Evolutionary conservation across 1,140 invertebrate species (phyloP), one percentile per base, ranked within the genome.

Genomic region (Drosophila lini): DNA sequence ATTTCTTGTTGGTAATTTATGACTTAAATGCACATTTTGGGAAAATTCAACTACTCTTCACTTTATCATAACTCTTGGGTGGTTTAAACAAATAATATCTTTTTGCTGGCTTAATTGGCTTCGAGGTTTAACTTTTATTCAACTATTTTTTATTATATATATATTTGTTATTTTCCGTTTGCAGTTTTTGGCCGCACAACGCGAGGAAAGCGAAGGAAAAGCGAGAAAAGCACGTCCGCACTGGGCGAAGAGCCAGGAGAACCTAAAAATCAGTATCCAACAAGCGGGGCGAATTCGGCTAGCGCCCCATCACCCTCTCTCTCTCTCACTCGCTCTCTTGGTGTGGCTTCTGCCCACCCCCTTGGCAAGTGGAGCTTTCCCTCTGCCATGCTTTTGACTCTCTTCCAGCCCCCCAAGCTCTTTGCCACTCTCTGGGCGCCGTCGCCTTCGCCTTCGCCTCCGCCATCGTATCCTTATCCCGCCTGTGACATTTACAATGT

Each of bases 241-340:
- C 84, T 80, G 83, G 85, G 71, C 83, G 71, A 84, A 67, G 62
- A 74, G 84, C 85, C 80, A 88, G 84, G 64, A 89, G 81, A 89
- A 88, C 80, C 84, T 88, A 48, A 89, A 88, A 88, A 78, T 89
- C 84, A 84, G 84, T 88, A 89, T 78, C 79, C 77, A 67, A 41
- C 68, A 13, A 41, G 67, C 65, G 65, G 68, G 68, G 68, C 68
- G 68, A 71, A 58, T 70, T 40, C 11, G 19, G 31, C 32, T 25
- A 38, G 50, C 50, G 16, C 50, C 19, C 50, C 22, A 15, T 19
- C 47, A 38, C 47, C 45, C 58, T 25, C 69, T 50, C 70, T 31
- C 15, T 40, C 63, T 34, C 19, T 2, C 19, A 2, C 28, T 40
- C 34, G 13, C 38, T 15, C 59, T 32, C 67, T 40, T 40, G 11